These are phyloP conservation scores for Sebastes reedi DNA, from an alignment of 2,797 vertebrate species.

Conservation along the genomic window DNA sequence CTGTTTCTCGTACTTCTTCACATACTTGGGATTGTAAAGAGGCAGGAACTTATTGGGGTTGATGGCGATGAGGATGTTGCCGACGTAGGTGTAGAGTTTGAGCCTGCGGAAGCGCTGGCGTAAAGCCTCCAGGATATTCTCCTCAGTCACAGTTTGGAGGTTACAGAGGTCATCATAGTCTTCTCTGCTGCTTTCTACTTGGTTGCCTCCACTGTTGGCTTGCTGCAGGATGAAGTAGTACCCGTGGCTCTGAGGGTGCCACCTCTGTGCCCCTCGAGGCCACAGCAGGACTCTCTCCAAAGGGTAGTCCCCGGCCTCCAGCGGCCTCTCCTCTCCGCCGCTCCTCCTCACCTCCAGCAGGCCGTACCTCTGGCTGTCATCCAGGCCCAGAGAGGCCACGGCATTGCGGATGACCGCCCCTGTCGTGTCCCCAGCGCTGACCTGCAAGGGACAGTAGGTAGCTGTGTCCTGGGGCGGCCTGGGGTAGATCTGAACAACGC, in stretches of 20 bases:
- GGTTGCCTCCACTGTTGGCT: conserved; percentile 54
- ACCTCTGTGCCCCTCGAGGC: conserved; percentile 86
- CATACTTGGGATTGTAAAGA: conserved; percentile 95
- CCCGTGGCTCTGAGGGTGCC: conserved; percentile 84
- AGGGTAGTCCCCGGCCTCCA: conserved; percentile 83
- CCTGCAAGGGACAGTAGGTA: conserved; percentile 83
- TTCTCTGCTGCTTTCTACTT: conserved; percentile 69
- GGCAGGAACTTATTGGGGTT: conserved; percentile 96
- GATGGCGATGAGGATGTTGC: conserved; percentile 92
- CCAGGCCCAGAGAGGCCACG: conserved; percentile 80
- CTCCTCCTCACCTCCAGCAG: conserved; percentile 90
- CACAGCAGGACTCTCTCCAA: conserved; percentile 89
- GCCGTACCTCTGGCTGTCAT: conserved; percentile 79
- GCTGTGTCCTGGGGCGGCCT: conserved; percentile 73
- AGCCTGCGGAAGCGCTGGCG: conserved; percentile 86
- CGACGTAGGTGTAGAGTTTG: conserved; percentile 93
- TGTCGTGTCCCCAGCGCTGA: conserved; percentile 81
- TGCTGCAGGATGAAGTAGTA: conserved; percentile 89
- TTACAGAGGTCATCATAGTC: conserved; percentile 90
- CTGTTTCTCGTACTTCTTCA: conserved; percentile 95
- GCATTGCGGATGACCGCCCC: conserved; percentile 83
- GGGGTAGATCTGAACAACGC: conserved; percentile 89
- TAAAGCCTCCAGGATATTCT: conserved; percentile 83
- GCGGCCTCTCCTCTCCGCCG: conserved; percentile 81
- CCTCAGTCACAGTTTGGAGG: conserved; percentile 86